Conservation (phyloP, 1,140 invertebrate genomes). For the Zophobas atratus region DNA sequence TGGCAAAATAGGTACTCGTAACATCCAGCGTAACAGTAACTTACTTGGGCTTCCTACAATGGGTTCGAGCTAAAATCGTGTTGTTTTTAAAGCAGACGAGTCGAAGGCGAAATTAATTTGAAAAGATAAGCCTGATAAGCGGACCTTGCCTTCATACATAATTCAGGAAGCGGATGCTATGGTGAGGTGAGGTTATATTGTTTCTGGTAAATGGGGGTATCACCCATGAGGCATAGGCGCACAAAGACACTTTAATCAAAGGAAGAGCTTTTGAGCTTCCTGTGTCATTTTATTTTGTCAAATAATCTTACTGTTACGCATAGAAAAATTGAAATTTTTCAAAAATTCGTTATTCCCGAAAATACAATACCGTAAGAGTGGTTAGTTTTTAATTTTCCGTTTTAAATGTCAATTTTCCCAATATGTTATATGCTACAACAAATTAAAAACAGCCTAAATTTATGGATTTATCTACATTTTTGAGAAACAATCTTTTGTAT, state of each 20-base stretch:
- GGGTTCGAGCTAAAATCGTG: not conserved
- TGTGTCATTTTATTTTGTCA: too few species aligned
- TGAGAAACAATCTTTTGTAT: too few species aligned
- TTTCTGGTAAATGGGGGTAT: conserved; percentile 22
- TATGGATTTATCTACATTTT: too few species aligned
- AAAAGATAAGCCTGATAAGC: conserved; percentile 29
- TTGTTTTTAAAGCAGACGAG: conserved; percentile 12
- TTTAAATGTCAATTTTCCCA: too few species aligned
- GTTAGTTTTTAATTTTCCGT: too few species aligned
- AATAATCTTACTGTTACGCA: too few species aligned
- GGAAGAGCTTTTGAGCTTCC: too few species aligned
- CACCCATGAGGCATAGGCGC: not conserved
- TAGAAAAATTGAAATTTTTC: too few species aligned
- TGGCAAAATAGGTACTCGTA: not conserved
- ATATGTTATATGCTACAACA: too few species aligned
- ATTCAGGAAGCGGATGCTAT: conserved; percentile 35
- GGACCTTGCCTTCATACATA: conserved; percentile 19
- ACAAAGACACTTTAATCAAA: too few species aligned
- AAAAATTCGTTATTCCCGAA: not conserved
- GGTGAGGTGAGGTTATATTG: conserved; percentile 16
- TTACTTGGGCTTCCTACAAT: conserved; percentile 21
- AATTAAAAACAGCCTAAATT: too few species aligned
- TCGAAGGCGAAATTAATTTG: conserved; percentile 38
- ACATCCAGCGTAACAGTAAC: conserved; percentile 20
- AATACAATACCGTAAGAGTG: too few species aligned